A percentile compares a stretch with the other conserved stretches of the same genome.
Conservation (phyloP, 1,140 invertebrate genomes). For the Neelides sp. region DNA sequence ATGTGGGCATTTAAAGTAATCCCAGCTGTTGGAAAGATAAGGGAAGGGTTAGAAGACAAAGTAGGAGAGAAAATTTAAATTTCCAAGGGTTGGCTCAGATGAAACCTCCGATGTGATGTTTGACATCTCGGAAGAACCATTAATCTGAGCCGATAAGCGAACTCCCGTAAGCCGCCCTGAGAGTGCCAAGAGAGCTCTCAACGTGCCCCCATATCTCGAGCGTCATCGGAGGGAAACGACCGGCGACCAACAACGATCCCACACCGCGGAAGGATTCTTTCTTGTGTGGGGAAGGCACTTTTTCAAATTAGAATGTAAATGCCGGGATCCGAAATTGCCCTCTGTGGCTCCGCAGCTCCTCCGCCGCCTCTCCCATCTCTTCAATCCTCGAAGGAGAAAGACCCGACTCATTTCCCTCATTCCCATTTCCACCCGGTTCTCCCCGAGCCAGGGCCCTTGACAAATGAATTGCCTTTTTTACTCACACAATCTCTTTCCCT, state of each 20-base stretch:
- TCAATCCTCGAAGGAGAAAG: too few relatives aligned
- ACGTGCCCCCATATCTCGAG: constrained; percentile 8
- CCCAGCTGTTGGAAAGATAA: constrained; percentile 16
- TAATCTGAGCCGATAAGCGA: constrained; percentile 22
- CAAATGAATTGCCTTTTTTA: too few relatives aligned
- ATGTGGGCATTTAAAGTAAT: constrained; percentile 22
- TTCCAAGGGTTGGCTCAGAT: constrained; percentile 13
- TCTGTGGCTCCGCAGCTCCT: too few relatives aligned
- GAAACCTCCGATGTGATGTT: not conserved
- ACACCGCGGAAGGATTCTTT: not conserved
- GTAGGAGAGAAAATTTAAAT: constrained; percentile 24
- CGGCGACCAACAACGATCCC: constrained; percentile 13
- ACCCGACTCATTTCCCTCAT: too few relatives aligned
- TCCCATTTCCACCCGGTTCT: too few relatives aligned
- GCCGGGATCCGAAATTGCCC: constrained; percentile 13
- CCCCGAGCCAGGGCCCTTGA: too few relatives aligned
- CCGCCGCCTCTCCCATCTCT: too few relatives aligned
- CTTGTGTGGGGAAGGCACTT: not conserved
- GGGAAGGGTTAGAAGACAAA: constrained; percentile 21
- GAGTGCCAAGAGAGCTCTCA: not conserved
- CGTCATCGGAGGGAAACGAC: constrained; percentile 24
- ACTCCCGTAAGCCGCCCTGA: not conserved
- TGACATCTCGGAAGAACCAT: constrained; percentile 18
- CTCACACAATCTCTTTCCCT: too few relatives aligned
- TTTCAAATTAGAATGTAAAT: constrained; percentile 23